phyloP scores from a whole-genome alignment of 2,888 invertebrate species.

The Campoplex nolae region DNA sequence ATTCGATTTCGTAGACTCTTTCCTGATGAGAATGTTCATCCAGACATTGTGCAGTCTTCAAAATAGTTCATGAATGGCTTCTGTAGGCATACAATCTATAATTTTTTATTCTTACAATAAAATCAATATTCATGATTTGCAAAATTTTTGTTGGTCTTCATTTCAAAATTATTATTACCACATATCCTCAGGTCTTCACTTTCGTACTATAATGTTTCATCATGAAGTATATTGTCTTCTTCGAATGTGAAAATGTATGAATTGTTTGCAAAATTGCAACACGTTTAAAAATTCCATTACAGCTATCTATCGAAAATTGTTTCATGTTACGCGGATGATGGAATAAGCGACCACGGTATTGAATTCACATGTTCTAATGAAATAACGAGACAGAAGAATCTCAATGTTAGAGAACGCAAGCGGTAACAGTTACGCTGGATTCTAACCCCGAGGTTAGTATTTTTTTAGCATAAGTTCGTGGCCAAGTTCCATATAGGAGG shows the following conservation, averaged over 20 bases:
- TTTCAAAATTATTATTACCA: too few relatives aligned
- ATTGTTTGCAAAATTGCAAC: neutral
- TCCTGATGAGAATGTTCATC: neutral
- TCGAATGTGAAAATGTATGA: neutral
- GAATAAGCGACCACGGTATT: neutral
- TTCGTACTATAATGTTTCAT: neutral
- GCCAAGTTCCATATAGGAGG: constrained; percentile 14
- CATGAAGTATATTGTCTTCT: neutral
- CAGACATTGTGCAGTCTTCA: neutral
- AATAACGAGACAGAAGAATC: neutral
- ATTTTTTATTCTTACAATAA: neutral
- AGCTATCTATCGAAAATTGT: neutral
- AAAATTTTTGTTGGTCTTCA: neutral
- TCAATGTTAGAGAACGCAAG: constrained; percentile 9
- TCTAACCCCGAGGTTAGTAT: constrained; percentile 13
- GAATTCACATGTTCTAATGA: neutral
- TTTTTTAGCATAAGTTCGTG: constrained; percentile 43
- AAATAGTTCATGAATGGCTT: neutral
- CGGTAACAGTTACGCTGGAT: constrained; percentile 7
- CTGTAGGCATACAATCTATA: neutral
- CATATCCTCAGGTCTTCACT: too few relatives aligned
- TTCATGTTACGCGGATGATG: neutral
- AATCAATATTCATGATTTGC: neutral
- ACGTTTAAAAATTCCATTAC: neutral
- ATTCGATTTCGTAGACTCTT: neutral